phyloP scores from a whole-genome alignment of 2,888 invertebrate genomes.

The Oasisia sp. region DNA sequence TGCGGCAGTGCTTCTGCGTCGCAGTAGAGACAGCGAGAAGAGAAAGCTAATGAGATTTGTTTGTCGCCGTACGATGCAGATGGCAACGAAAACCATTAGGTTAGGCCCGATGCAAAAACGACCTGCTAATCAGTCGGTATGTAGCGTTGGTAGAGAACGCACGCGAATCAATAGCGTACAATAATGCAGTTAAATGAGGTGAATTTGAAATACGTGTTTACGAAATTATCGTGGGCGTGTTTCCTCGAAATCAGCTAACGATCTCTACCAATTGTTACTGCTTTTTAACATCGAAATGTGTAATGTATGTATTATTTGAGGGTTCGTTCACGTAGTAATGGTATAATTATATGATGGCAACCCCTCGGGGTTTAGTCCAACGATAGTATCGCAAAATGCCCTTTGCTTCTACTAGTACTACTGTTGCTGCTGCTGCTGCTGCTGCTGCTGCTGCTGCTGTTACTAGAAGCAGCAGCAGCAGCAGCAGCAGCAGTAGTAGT shows the following conservation, averaged over 20 bases:
- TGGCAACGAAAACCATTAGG: neutral
- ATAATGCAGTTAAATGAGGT: neutral
- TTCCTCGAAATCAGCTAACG: neutral
- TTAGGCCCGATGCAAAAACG: neutral
- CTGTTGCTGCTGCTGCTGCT: no score
- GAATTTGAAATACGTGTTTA: conserved; percentile 1
- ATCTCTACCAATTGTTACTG: neutral
- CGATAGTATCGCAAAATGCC: no score
- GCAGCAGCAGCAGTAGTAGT: no score
- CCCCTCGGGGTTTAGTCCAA: no score
- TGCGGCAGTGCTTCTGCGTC: neutral
- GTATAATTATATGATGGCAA: no score
- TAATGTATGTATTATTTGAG: neutral
- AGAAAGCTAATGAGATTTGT: conserved; percentile 3
- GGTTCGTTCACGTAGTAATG: no score
- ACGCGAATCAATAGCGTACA: neutral
- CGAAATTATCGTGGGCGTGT: neutral
- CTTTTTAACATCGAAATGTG: neutral
- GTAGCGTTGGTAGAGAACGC: neutral
- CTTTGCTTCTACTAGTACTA: no score
- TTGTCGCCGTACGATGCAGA: neutral
- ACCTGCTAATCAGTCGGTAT: neutral
- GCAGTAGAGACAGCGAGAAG: neutral
- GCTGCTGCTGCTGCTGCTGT: no score
- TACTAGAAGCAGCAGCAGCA: no score